phyloP scores from a whole-genome alignment of 2,888 invertebrate species.

The Noctuana brunneofusca region DNA sequence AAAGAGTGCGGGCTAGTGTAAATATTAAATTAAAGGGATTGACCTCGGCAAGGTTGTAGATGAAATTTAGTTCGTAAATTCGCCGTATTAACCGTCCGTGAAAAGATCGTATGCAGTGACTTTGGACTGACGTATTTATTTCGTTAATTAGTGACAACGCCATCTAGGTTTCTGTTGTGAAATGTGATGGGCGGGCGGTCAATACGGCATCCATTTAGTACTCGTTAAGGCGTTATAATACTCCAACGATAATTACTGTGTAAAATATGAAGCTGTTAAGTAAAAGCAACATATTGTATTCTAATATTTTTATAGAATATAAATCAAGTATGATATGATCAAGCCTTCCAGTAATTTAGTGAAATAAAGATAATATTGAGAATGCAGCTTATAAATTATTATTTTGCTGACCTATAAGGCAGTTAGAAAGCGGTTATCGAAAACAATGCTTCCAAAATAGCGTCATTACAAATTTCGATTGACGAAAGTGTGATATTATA shows the following conservation, averaged over 20 bases:
- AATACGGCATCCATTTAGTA: slow-evolving; percentile 50
- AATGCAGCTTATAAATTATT: slow-evolving; percentile 70
- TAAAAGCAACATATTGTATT: slow-evolving; percentile 69
- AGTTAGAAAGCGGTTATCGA: slow-evolving; percentile 59
- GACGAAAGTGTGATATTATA: slow-evolving; percentile 80
- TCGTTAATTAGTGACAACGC: slow-evolving; percentile 43
- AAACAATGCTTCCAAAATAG: slow-evolving; percentile 71
- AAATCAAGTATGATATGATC: slow-evolving; percentile 77
- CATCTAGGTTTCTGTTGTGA: slow-evolving; percentile 44
- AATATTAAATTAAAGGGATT: slow-evolving; percentile 50
- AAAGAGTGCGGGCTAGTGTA: slow-evolving; percentile 52
- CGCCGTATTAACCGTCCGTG: slow-evolving; percentile 52
- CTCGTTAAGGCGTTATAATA: slow-evolving; percentile 57
- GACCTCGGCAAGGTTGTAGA: slow-evolving; percentile 56
- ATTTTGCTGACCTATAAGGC: slow-evolving; percentile 76
- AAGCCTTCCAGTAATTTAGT: slow-evolving; percentile 83
- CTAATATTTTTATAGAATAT: slow-evolving; percentile 83
- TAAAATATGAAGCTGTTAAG: slow-evolving; percentile 69
- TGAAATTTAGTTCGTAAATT: slow-evolving; percentile 55
- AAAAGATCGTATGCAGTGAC: slow-evolving; percentile 47
- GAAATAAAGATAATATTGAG: slow-evolving; percentile 61
- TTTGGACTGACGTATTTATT: slow-evolving; percentile 50
- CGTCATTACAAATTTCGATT: slow-evolving; percentile 63
- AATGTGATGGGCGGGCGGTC: slow-evolving; percentile 49
- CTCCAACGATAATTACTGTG: slow-evolving; percentile 73